phyloP scores from a whole-genome alignment of 2,113 vertebrate genomes.

The Tricholaema leucomelas region DNA sequence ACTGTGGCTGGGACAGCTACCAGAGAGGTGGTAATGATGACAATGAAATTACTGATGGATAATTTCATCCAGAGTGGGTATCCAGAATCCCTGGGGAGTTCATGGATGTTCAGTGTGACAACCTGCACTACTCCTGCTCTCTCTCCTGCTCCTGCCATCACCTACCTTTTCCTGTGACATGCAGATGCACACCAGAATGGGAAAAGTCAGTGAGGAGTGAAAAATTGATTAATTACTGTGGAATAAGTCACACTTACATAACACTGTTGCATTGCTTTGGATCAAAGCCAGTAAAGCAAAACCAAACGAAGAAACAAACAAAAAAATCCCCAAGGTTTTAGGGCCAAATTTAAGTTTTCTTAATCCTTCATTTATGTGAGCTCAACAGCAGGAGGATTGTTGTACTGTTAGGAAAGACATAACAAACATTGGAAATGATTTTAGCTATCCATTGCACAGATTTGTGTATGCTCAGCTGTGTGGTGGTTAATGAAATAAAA shows the following conservation, averaged over 20 bases:
- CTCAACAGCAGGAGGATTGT: background rate
- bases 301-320: background rate
- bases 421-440: background rate
- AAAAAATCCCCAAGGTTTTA: background rate
- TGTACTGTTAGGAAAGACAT: background rate
- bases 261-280: background rate
- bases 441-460: background rate
- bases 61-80: background rate
- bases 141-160: too few relatives aligned
- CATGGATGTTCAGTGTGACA: fast-evolving
- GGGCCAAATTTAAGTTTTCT: background rate
- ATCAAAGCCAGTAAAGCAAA: background rate
- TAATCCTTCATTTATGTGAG: background rate
- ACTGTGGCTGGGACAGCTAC: background rate
- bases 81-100: background rate
- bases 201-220: background rate
- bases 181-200: background rate
- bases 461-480: too few relatives aligned
- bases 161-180: fast-evolving
- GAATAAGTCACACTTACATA: background rate
- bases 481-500: too few relatives aligned
- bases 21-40: background rate
- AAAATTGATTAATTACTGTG: background rate
- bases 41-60: too few relatives aligned
- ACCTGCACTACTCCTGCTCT: background rate